Conservation (phyloP, 2,113 vertebrate genomes). For the Symphodus melops region DNA sequence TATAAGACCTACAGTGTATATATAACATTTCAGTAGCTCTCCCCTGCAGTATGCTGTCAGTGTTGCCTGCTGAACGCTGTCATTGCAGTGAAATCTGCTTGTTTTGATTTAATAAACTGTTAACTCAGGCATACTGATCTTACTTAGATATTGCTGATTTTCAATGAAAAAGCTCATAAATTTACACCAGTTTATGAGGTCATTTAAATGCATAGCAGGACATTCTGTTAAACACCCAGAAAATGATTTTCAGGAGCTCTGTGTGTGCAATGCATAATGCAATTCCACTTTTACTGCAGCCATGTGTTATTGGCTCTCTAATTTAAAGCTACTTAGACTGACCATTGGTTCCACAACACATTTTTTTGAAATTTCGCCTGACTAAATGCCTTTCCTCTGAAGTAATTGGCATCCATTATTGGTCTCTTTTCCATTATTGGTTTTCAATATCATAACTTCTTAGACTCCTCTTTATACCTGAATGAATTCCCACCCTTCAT, state of each 20-base stretch:
- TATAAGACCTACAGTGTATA: constrained; percentile 37
- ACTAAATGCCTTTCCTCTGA: constrained; percentile 17
- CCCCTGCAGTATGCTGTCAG: constrained; percentile 21
- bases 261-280: constrained; percentile 30
- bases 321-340: constrained; percentile 39
- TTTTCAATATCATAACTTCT: constrained; percentile 40
- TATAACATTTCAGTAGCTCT: constrained; percentile 42
- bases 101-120: constrained; percentile 71
- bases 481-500: constrained; percentile 24
- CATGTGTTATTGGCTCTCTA: constrained; percentile 44
- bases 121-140: constrained; percentile 54
- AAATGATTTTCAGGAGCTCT: constrained; percentile 46
- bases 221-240: constrained; percentile 51
- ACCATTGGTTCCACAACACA: constrained; percentile 2
- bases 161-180: constrained; percentile 60
- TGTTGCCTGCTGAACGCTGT: constrained; percentile 31
- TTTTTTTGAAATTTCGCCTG: constrained; percentile 21
- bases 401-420: constrained; percentile 30
- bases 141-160: constrained; percentile 63
- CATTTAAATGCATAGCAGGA: constrained; percentile 70
- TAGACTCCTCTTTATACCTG: constrained; percentile 19
- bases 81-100: constrained; percentile 51
- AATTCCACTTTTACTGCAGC: constrained; percentile 33
- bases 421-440: constrained; percentile 24
- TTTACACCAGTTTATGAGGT: constrained; percentile 53